Evolutionary conservation across 2,888 invertebrate species (phyloP), one percentile per base, ranked within the genome.

Genomic region (Buathra laborator): DNA sequence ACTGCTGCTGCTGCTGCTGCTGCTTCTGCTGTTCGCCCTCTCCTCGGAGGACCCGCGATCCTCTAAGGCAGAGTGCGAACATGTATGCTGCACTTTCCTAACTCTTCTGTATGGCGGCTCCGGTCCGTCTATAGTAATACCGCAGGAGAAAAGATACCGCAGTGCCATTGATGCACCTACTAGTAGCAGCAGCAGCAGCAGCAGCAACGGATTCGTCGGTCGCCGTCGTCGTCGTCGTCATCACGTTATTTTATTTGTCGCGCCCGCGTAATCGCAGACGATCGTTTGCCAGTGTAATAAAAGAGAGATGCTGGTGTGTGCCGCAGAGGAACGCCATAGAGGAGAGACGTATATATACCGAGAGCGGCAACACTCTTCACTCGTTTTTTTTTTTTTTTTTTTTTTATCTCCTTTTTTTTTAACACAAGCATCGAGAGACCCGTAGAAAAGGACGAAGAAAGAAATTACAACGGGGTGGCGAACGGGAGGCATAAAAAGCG

Each of bases 401-500:
- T 2, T 46, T 59, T 37, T 67, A 48, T 24, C n/a, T n/a, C n/a
- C n/a, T 32, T 71, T 37, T 56, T 72, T 68, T 84, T 84, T 70
- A 66, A 76, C 70, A 56, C 70, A 16, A 12, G 59, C 74, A 70
- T 70, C 64, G 59, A 82, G 51, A 64, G 81, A 74, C 72, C 78
- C 74, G 80, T 70, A 46, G 75, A 70, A 74, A 43, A 62, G 66
- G 53, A 78, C 66, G 77, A 44, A 19, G 62, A 67, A 77, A 78
- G 74, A 83, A 83, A 83, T 82, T 82, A 82, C 72, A 79, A 76
- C 79, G 66, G 75, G 80, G 84, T 86, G 87, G 81, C 84, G 84
- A 62, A 78, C 77, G 84, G 81, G 86, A 81, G 84, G 74, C 66
- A 77, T 81, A 77, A 77, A 72, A 48, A 82, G 81, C 24, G 75